Base-by-base conservation (phyloP, 30 jellyfish, hydroid and myxozoan species). In the Catostylus mosaicus region DNA sequence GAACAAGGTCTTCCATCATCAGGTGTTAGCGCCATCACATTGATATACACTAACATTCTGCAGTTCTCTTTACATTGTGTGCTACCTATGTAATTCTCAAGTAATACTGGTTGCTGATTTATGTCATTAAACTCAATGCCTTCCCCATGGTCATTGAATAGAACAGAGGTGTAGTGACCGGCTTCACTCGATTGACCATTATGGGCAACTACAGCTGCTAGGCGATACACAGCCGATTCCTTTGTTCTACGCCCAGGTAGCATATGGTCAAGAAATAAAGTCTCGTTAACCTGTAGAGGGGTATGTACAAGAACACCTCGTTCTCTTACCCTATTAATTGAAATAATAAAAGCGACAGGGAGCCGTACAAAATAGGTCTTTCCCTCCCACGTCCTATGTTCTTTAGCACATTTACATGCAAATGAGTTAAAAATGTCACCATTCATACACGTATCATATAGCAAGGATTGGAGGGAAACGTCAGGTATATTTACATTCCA, bases 91-190 rank as follows among this genome's bases (percentile, higher is more conserved):
- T 54, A 54, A 19, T 54, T 54, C 60, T 54, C 67, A 3, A 3
- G 67, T 5, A 32, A 54, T 5, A 54, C 67, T 3, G 67, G 67
- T 3, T 19, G 4, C 26, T 54, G 67, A 7, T 54, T 54, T 19
- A 19, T 16, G 26, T 54, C 67, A 16, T 54, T 32, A 54, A 54
- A 54, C n/a, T 54, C 26, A 3, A 54, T 29, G 4, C 67, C 67
- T 54, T 54, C 67, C n/a, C 67, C 67, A 32, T 19, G 67, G n/a
- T 18, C 67, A 18, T 54, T 54, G n/a, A 54, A 54, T 54, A 18
- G n/a, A 5, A 18, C 67, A 16, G 32, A 54, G 7, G 2, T 54
- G 67, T 54, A 54, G n/a, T 54, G 67, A 54, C 67, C 67, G 2
- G n/a, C n/a, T 16, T 7, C 2, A 32, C 32, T 3, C 4, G 67